These are phyloP conservation scores for Cerastis rubricosa DNA, from an alignment of 2,888 invertebrate species.

Conservation along the genomic window DNA sequence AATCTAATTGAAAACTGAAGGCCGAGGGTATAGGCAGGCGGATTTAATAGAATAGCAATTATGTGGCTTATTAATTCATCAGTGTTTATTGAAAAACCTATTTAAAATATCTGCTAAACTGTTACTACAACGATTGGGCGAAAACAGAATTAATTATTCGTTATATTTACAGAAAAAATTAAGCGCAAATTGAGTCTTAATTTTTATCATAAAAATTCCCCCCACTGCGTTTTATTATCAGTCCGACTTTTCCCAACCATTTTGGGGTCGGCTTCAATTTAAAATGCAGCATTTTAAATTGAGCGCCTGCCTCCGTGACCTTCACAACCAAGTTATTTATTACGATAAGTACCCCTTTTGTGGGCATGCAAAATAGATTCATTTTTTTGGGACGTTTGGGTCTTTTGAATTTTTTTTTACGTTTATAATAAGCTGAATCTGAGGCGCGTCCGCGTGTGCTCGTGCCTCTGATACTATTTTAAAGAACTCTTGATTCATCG, in stretches of 20 bases:
- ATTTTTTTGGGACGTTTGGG: no score
- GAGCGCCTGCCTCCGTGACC: no score
- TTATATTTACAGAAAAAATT: neutral
- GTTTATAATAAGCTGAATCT: neutral
- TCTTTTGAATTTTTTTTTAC: neutral
- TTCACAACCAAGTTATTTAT: no score
- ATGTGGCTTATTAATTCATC: constrained; percentile 2
- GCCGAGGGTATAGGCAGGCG: neutral
- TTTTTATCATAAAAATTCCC: no score
- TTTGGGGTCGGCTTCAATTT: no score
- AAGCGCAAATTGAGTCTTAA: no score
- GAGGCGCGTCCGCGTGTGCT: no score
- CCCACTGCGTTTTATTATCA: no score
- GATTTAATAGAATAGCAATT: constrained; percentile 7
- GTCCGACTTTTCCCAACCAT: no score
- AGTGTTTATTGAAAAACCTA: neutral
- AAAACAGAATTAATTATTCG: neutral
- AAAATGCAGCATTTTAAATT: no score
- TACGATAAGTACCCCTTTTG: no score
- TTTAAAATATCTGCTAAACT: neutral
- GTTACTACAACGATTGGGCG: neutral
- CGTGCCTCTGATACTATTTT: neutral
- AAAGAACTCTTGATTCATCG: neutral
- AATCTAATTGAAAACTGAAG: constrained; percentile 24
- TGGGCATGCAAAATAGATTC: no score